phyloP scores from a whole-genome alignment of 2,113 vertebrate genomes.

The Madoqua kirkii region DNA sequence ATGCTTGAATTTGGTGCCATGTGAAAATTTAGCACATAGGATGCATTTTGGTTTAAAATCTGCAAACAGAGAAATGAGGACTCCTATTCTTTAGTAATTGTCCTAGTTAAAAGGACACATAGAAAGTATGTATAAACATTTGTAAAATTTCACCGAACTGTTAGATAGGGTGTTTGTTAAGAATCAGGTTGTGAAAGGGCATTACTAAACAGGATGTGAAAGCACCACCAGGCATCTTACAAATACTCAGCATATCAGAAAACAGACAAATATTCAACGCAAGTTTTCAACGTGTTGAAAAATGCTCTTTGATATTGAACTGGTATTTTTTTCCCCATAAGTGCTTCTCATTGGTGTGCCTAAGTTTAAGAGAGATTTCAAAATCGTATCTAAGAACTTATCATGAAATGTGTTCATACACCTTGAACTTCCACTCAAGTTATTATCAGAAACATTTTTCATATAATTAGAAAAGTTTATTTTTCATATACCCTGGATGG shows the following conservation, averaged over 20 bases:
- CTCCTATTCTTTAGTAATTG: neutral
- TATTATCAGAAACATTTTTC: slow-evolving; percentile 71
- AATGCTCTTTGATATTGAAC: slow-evolving; percentile 20
- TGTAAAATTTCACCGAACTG: slow-evolving; percentile 70
- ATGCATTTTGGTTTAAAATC: neutral
- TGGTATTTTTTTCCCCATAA: neutral
- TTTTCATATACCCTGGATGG: slow-evolving; percentile 55
- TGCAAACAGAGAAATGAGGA: neutral
- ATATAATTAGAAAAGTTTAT: slow-evolving; percentile 67
- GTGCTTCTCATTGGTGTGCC: slow-evolving; percentile 45
- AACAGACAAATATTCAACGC: slow-evolving; percentile 27
- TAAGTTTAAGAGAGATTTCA: slow-evolving; percentile 71
- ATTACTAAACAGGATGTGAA: slow-evolving; percentile 78
- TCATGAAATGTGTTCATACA: slow-evolving; percentile 59
- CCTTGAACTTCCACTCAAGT: slow-evolving; percentile 66
- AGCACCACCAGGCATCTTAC: slow-evolving; percentile 59
- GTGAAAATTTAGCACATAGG: neutral
- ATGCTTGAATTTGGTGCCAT: neutral
- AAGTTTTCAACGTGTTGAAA: slow-evolving; percentile 69
- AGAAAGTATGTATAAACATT: neutral
- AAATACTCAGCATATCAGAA: slow-evolving; percentile 57
- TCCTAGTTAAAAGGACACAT: neutral
- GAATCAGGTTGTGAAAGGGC: slow-evolving; percentile 74
- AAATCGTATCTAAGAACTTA: slow-evolving; percentile 61
- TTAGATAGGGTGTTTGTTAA: slow-evolving; percentile 78